Evolutionary conservation across 2,797 vertebrate genomes (phyloP), one percentile per base, ranked within the genome.

Genomic region (Fratercula arctica): DNA sequence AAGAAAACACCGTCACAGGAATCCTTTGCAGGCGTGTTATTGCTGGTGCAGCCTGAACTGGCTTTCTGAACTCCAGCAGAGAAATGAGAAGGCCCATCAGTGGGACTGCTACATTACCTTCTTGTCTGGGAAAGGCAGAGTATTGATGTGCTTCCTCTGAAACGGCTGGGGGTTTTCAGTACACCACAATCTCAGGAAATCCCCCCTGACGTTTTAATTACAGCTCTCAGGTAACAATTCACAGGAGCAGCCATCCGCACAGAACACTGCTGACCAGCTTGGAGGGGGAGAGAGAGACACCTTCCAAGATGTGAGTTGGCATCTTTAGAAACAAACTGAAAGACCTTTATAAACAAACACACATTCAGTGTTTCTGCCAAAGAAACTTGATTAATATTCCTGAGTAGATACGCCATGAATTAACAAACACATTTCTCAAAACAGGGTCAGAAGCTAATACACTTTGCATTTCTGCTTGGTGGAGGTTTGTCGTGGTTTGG

Each of bases 1-100:
- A 7, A 64, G 10, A 12, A 12, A 11, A 29, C 9, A 9, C 14
- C 1, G 1, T 29, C 15, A 4, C 16, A 3, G 11, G n/a, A 16
- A 26, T 25, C 33, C 46, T 64, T 14, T 3, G 25, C 39, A 19
- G 53, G 37, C 5, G 20, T 16, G 68, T 23, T 2, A 5, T 10
- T 13, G 24, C 3, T 4, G 16, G 21, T 21, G 61, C 37, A 17
- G 60, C n/a, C 61, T 2, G 8, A 7, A 13, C 3, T 6, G 37
- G 60, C 60, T 37, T 37, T 17, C 57, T 16, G 57, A 70, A 24
- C 41, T 16, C 3, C 4, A 2, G 15, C 5, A 37, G 33, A n/a
- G 48, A 60, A 48, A 23, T 1, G 4, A 43, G 33, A 67, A 37
- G n/a, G 68, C 16, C 41, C 3, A 3, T 5, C 13, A 16, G 4